Evolutionary conservation across 2,797 vertebrate genomes (phyloP).

Genomic region (Pangasius krempfi): DNA sequence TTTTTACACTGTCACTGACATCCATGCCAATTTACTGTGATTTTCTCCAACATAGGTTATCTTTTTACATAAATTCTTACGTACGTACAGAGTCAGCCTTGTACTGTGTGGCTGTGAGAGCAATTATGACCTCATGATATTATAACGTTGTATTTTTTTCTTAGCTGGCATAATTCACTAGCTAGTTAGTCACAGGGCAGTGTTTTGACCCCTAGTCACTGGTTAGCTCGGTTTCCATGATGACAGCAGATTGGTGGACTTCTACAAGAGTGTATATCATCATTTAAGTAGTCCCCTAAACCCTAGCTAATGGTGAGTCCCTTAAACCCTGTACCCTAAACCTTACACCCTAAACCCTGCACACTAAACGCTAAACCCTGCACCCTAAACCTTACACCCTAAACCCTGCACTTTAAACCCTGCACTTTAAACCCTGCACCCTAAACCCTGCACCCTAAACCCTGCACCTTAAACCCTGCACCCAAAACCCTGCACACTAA

Average conservation of each 20-base stretch:
- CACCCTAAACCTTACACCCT: no score
- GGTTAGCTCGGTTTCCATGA: neutral
- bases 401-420: neutral
- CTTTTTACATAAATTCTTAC: neutral
- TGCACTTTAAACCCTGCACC: neutral
- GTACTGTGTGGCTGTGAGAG: neutral
- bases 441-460: neutral
- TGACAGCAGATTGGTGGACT: neutral
- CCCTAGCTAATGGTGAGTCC: no score
- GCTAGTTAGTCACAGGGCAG: no score
- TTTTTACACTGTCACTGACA: neutral
- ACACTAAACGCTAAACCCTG: neutral
- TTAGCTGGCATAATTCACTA: neutral
- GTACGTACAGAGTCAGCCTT: neutral
- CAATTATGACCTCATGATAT: neutral
- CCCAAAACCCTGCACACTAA: neutral
- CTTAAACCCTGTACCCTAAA: neutral
- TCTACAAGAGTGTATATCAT: neutral
- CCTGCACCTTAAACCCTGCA: neutral
- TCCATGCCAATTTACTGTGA: neutral
- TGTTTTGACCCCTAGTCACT: neutral
- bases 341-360: neutral
- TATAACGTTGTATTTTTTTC: neutral
- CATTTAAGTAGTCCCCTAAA: neutral
- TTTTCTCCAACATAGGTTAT: neutral